These are phyloP conservation scores for Anastrepha ludens DNA, from an alignment of 1,140 invertebrate species.

Conservation along the genomic window DNA sequence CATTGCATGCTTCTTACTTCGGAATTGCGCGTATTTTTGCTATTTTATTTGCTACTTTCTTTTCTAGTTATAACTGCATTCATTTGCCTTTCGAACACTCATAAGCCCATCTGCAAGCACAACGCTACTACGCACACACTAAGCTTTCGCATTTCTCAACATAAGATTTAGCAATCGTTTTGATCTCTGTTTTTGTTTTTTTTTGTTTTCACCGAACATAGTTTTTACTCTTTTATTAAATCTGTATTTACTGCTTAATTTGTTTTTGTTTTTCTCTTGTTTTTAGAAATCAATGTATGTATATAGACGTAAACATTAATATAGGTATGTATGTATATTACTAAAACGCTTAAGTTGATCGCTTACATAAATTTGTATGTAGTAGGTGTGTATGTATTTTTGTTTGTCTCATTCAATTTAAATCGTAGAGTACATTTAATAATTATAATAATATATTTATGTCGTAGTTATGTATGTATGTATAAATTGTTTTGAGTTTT, in stretches of 20 bases:
- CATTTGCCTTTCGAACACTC: neutral
- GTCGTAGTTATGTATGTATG: conserved; percentile 21
- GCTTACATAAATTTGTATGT: conserved; percentile 40
- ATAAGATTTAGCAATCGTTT: neutral
- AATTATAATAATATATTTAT: neutral
- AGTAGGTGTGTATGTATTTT: conserved; percentile 19
- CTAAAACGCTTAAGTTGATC: conserved; percentile 16
- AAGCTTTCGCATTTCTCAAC: neutral
- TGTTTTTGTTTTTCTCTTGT: neutral
- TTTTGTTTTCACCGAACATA: neutral
- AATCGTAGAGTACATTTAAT: neutral
- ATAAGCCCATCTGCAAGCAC: neutral
- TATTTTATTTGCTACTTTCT: no score
- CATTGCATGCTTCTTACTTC: neutral
- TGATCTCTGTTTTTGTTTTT: neutral
- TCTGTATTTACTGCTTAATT: neutral
- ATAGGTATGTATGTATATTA: neutral
- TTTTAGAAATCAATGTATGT: conserved; percentile 4
- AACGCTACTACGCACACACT: neutral
- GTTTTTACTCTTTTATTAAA: neutral
- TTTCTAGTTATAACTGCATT: neutral
- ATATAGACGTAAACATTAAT: conserved; percentile 28
- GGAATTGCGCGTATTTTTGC: no score
- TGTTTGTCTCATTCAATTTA: conserved; percentile 20
- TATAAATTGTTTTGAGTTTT: conserved; percentile 34